phyloP scores from a whole-genome alignment of 2,888 invertebrate genomes.

The Siphonodentalium dalli region DNA sequence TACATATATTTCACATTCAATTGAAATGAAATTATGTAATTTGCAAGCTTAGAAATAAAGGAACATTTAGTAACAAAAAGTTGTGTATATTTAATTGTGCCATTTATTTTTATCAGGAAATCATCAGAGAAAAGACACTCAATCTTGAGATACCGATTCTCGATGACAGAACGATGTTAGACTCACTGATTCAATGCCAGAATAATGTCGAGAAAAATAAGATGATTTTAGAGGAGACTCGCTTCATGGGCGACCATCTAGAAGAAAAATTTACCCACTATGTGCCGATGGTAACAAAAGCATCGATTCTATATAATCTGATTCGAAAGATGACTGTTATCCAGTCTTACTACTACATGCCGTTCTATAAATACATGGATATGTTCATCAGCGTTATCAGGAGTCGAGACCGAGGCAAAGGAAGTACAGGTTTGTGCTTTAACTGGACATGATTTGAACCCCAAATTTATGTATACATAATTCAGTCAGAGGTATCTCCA shows the following conservation, averaged over 20 bases:
- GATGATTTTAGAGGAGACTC: slow-evolving; percentile 57
- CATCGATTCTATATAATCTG: slow-evolving; percentile 57
- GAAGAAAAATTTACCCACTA: slow-evolving; percentile 59
- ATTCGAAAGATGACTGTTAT: slow-evolving; percentile 51
- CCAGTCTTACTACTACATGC: slow-evolving; percentile 55
- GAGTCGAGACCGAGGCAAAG: slow-evolving; percentile 56
- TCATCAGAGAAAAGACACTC: slow-evolving; percentile 57
- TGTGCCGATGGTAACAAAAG: slow-evolving; percentile 54
- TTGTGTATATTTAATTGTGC: not conserved
- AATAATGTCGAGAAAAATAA: slow-evolving; percentile 50
- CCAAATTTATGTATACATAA: too few relatives aligned
- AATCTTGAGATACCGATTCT: slow-evolving; percentile 54
- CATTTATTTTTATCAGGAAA: slow-evolving; percentile 38
- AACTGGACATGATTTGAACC: too few relatives aligned
- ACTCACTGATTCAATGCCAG: slow-evolving; percentile 54
- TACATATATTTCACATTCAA: not conserved
- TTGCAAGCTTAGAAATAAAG: not conserved
- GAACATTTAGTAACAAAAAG: not conserved
- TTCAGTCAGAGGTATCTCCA: too few relatives aligned
- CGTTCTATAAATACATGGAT: slow-evolving; percentile 53
- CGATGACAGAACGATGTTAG: slow-evolving; percentile 59
- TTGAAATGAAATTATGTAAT: not conserved
- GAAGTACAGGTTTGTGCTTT: slow-evolving; percentile 43
- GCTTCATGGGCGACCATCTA: slow-evolving; percentile 55
- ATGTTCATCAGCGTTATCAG: slow-evolving; percentile 48